A percentile compares a stretch with the other conserved stretches of the same genome.
These are phyloP conservation scores for Drosophila paranaensis DNA, from an alignment of 2,888 invertebrate species.

Conservation along the genomic window DNA sequence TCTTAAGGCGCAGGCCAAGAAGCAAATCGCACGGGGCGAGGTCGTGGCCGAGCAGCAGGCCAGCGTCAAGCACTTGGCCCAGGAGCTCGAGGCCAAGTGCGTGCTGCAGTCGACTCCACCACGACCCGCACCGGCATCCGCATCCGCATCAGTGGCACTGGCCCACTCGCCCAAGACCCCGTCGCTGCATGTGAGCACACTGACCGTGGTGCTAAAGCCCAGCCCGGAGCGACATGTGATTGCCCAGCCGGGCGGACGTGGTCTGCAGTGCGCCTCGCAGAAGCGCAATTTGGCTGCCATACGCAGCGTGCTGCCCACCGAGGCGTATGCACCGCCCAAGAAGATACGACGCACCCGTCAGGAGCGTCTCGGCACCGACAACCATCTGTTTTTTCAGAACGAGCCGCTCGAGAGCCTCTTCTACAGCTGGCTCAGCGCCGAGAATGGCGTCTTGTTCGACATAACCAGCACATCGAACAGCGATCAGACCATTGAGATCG, in stretches of 20 bases:
- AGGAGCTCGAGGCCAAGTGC: slow-evolving; percentile 76
- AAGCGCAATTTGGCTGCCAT: slow-evolving; percentile 71
- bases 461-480: slow-evolving; percentile 62
- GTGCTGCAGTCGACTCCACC: slow-evolving; percentile 34
- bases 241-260: slow-evolving; percentile 20
- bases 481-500: slow-evolving; percentile 64
- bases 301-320: slow-evolving; percentile 64
- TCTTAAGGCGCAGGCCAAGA: slow-evolving; percentile 62
- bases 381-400: slow-evolving; percentile 73
- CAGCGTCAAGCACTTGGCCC: slow-evolving; percentile 71
- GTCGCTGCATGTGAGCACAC: slow-evolving; percentile 69
- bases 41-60: slow-evolving; percentile 73
- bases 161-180: not conserved
- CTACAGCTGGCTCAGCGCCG: slow-evolving; percentile 79
- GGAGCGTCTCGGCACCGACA: slow-evolving; percentile 64
- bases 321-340: slow-evolving; percentile 80
- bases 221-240: slow-evolving; percentile 53
- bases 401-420: slow-evolving; percentile 78
- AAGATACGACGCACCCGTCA: slow-evolving; percentile 81
- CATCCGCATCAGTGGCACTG: not conserved
- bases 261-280: slow-evolving; percentile 23
- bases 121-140: not conserved
- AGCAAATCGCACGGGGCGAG: slow-evolving; percentile 66
- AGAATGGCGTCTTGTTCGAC: slow-evolving; percentile 78
- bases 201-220: slow-evolving; percentile 77